phyloP scores from a whole-genome alignment of 1,140 invertebrate species.

The Hyles vespertilio region DNA sequence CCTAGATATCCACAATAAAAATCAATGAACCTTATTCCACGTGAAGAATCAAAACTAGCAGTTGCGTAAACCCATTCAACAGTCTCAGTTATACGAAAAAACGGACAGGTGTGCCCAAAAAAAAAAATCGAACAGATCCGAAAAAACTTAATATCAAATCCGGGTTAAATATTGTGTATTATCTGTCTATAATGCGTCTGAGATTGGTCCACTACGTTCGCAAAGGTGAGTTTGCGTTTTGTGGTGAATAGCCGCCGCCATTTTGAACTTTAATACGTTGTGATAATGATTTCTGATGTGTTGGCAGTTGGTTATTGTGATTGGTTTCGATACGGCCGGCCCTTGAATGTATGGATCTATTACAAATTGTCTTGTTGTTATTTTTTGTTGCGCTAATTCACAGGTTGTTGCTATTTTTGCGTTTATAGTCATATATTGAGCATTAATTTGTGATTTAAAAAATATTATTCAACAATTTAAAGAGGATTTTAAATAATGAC shows the following conservation, averaged over 20 bases:
- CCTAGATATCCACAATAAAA: too few species aligned
- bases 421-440: background rate
- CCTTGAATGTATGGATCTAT: conserved; percentile 67
- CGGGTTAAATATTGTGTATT: conserved; percentile 26
- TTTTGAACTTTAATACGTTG: conserved; percentile 32
- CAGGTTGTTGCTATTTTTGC: conserved; percentile 29
- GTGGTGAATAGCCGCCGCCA: conserved; percentile 14
- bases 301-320: conserved; percentile 22
- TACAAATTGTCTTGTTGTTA: conserved; percentile 58
- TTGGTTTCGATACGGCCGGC: conserved; percentile 27
- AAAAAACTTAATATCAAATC: conserved; percentile 33
- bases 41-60: too few species aligned
- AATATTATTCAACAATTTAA: too few species aligned
- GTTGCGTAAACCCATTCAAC: too few species aligned
- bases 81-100: too few species aligned
- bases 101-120: too few species aligned
- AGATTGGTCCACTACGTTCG: conserved; percentile 11
- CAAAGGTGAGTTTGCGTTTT: background rate
- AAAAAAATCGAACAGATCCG: background rate
- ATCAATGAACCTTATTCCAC: too few species aligned
- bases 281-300: conserved; percentile 26
- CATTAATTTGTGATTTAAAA: too few species aligned
- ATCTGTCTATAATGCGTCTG: conserved; percentile 11
- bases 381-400: conserved; percentile 31
- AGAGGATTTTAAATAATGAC: too few species aligned